Conservation (phyloP, 1,140 invertebrate species). For the Drosophila sulfurigaster region DNA sequence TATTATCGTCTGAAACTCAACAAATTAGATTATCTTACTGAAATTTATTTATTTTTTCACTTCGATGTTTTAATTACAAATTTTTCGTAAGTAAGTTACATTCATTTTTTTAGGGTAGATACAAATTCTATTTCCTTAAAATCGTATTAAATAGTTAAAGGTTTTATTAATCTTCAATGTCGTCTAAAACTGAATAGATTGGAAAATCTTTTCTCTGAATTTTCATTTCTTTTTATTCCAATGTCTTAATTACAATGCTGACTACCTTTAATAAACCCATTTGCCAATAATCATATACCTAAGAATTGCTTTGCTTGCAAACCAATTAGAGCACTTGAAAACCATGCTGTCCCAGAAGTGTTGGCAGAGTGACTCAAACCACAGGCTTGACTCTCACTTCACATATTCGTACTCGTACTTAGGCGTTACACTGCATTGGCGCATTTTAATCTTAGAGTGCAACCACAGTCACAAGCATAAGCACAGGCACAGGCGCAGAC, state of each 20-base stretch:
- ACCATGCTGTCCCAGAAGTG: neutral
- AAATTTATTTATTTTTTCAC: too few species aligned
- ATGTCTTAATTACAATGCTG: too few species aligned
- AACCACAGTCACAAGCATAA: constrained; percentile 12
- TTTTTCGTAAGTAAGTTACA: too few species aligned
- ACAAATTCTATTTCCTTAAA: too few species aligned
- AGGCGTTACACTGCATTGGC: constrained; percentile 36
- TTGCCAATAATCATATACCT: neutral
- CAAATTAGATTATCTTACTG: too few species aligned
- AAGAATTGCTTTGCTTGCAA: constrained; percentile 15
- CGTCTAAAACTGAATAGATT: too few species aligned
- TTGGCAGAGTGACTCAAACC: neutral
- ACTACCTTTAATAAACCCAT: neutral
- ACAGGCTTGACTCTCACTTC: neutral
- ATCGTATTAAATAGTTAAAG: too few species aligned
- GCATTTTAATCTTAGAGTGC: constrained; percentile 72
- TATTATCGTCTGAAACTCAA: too few species aligned
- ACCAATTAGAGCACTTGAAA: constrained; percentile 40
- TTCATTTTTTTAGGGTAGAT: too few species aligned
- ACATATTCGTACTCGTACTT: neutral
- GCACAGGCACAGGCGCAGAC: constrained; percentile 57
- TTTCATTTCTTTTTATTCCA: neutral
- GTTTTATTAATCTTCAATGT: too few species aligned
- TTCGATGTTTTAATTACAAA: too few species aligned
- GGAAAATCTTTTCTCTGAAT: neutral